Conservation (phyloP, 2,797 vertebrate genomes). For the Epinephelus coioides region DNA sequence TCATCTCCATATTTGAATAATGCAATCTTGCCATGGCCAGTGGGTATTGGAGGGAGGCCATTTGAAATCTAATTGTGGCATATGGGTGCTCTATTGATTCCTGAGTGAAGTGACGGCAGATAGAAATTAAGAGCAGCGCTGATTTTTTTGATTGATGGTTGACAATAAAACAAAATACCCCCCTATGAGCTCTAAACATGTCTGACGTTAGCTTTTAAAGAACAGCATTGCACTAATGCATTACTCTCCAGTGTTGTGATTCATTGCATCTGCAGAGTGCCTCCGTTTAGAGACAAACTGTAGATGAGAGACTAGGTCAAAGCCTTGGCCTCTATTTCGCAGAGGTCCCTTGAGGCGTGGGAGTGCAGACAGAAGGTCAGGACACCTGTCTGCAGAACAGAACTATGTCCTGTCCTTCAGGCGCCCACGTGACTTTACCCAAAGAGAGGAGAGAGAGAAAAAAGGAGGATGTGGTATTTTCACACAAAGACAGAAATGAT, state of each 20-base stretch:
- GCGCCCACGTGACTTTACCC: conserved; percentile 51
- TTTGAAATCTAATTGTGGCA: conserved; percentile 65
- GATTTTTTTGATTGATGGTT: conserved; percentile 10
- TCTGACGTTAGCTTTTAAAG: conserved; percentile 5
- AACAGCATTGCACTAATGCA: conserved; percentile 17
- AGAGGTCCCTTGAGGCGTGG: conserved; percentile 71
- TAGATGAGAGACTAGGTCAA: conserved; percentile 75
- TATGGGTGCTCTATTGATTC: conserved; percentile 53
- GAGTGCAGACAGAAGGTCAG: conserved; percentile 79
- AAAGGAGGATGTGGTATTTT: conserved; percentile 25
- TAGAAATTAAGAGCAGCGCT: conserved; percentile 8
- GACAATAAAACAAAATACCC: conserved; percentile 9
- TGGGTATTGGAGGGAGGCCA: conserved; percentile 66
- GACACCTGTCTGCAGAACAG: conserved; percentile 77
- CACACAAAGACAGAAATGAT: conserved; percentile 30
- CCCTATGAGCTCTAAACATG: background rate
- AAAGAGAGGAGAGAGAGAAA: conserved; percentile 17
- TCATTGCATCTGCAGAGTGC: conserved; percentile 64
- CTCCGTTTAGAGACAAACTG: conserved; percentile 73
- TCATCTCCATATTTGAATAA: conserved; percentile 80
- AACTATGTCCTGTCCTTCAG: conserved; percentile 75
- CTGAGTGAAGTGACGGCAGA: conserved; percentile 28
- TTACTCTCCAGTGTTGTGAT: conserved; percentile 50
- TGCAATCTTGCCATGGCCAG: conserved; percentile 67
- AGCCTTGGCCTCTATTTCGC: conserved; percentile 80